Conservation (phyloP, 2,797 vertebrate genomes). For the Urophycis tenuis region DNA sequence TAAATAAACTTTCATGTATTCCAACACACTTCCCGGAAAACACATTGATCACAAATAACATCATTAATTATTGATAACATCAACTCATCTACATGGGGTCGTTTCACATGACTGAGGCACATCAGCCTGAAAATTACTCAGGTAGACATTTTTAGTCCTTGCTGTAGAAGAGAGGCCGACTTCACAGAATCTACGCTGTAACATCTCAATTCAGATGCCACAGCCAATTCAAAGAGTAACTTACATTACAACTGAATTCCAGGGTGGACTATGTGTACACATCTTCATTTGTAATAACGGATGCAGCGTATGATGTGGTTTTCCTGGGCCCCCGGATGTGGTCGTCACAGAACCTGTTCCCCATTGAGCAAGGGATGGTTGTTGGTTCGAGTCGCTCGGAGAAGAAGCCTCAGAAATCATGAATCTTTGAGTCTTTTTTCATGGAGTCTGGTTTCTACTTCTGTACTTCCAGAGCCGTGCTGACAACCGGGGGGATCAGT, state of each 20-base stretch:
- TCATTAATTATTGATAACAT: too few relatives aligned
- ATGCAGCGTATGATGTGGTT: neutral
- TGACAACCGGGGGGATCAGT: slow-evolving; percentile 78
- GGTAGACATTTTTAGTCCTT: neutral
- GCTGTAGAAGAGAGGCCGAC: neutral
- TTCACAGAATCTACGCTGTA: neutral
- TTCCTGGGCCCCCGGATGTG: neutral
- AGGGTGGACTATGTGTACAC: neutral
- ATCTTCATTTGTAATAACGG: neutral
- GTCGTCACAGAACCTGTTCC: neutral
- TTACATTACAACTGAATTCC: neutral
- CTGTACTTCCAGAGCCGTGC: slow-evolving; percentile 39
- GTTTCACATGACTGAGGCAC: neutral
- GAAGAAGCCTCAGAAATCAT: neutral
- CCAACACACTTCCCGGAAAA: neutral
- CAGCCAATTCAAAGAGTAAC: neutral
- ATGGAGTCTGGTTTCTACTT: slow-evolving; percentile 18
- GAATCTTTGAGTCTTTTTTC: neutral
- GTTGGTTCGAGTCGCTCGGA: neutral
- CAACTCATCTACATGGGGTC: neutral
- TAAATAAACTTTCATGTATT: slow-evolving; percentile 5
- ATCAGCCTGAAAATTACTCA: neutral
- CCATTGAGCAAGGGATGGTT: neutral
- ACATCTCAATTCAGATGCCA: neutral
- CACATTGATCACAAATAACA: neutral